A percentile compares a stretch with the other conserved stretches of the same genome.
Evolutionary conservation across 92 coral and sea anemone species (phyloP).

Genomic region (Parazoanthus darwini): DNA sequence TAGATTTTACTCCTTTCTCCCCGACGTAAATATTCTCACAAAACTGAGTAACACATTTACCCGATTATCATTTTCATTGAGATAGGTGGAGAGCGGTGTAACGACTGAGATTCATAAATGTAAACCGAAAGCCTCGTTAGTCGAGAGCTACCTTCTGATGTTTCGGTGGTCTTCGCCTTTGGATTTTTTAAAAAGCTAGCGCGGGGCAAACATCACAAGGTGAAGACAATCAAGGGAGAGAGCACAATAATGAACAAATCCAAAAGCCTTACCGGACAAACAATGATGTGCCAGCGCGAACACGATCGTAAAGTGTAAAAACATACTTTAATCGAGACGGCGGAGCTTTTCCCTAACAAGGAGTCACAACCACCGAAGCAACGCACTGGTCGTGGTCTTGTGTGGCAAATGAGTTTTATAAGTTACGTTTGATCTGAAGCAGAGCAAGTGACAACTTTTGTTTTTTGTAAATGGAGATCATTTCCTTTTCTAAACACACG

Average conservation of each 20-base stretch:
- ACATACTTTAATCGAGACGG: not conserved
- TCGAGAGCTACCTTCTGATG: no score
- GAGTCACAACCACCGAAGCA: not conserved
- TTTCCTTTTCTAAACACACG: slow-evolving; percentile 12
- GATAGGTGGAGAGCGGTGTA: no score
- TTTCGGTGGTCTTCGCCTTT: no score
- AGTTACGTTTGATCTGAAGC: not conserved
- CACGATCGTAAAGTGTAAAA: not conserved
- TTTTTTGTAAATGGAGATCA: not conserved
- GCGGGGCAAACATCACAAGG: no score
- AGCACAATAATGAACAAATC: not conserved
- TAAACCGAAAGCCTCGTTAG: no score
- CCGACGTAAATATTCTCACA: no score
- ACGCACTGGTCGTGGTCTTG: not conserved
- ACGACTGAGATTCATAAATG: no score
- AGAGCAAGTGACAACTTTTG: not conserved
- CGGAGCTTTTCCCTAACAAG: not conserved
- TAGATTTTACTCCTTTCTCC: no score
- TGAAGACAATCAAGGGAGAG: no score
- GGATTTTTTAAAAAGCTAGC: no score
- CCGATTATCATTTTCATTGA: no score
- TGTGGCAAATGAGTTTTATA: not conserved
- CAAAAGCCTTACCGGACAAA: not conserved
- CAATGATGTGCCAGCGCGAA: not conserved
- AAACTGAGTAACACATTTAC: no score